These are phyloP conservation scores for Cariama cristata DNA, from an alignment of 2,113 vertebrate genomes.

Conservation along the genomic window DNA sequence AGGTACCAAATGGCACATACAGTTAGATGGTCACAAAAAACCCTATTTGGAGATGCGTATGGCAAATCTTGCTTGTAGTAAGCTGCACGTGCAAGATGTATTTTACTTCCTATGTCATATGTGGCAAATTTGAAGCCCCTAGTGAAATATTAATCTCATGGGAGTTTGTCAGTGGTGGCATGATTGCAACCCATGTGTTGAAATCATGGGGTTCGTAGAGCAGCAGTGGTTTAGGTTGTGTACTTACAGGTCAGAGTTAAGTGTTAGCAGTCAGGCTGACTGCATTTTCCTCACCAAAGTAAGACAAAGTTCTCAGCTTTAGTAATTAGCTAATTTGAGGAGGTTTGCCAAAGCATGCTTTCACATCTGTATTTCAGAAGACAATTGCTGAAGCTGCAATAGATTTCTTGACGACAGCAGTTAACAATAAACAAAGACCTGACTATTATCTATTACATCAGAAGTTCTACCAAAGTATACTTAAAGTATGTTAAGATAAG, in stretches of 20 bases:
- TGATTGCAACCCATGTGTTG: not conserved
- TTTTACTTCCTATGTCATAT: not conserved
- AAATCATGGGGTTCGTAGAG: not conserved
- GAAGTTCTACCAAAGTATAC: not conserved
- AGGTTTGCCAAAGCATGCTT: not conserved
- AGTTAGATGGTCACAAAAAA: not conserved
- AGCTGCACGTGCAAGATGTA: not conserved
- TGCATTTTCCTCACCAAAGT: not conserved
- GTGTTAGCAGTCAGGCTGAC: not conserved
- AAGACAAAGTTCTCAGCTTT: not conserved
- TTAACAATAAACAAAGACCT: too few species aligned
- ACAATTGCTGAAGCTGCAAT: not conserved
- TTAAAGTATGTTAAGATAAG: not conserved
- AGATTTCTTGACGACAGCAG: not conserved
- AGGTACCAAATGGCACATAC: not conserved
- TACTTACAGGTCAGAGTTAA: not conserved
- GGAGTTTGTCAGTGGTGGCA: not conserved
- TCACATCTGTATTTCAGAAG: not conserved
- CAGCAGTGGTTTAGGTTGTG: not conserved
- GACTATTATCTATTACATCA: not conserved
- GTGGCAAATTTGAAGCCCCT: not conserved
- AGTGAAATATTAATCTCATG: not conserved
- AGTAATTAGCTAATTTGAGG: not conserved
- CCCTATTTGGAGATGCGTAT: rapidly evolving
- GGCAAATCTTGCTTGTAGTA: not conserved